Base-by-base conservation (phyloP, 2,888 invertebrate genomes). In the Slavum lentiscoides region DNA sequence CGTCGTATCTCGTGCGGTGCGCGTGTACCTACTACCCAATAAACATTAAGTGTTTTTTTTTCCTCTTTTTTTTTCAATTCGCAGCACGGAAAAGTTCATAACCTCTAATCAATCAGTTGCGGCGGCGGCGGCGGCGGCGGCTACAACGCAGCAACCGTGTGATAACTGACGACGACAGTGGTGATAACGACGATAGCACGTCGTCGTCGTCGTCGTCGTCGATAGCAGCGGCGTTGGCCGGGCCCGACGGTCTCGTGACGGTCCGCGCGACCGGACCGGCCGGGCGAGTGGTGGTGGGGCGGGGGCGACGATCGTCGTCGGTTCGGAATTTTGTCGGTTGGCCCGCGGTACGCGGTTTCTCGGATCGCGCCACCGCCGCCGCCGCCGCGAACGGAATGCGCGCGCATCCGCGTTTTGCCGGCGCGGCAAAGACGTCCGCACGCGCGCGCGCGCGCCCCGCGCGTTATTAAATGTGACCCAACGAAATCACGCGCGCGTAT, bases 71-170 rank as follows among this genome's bases (percentile, higher is more conserved):
- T 6, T 55, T 19, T 55, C 19, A 19, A 55, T 53, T 70, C 58
- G 19, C 58, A 39, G 21, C 21, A 37, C 66, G 30, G 55, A 70
- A 70, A 72, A 70, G 62, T 70, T 39, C 62, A 80, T 80, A 80
- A 80, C 80, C 80, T 80, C 70, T 80, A 80, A 80, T 80, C 70
- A 80, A 80, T 80, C 70, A 30, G 80, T 55, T 4, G 30, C n/a
- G n/a, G n/a, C n/a, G n/a, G n/a, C n/a, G 64, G 80, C 80, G 70
- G 70, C 30, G 30, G 30, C 30, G 23, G 23, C 30, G 21, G 39
- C 64, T 72, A 80, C 80, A 70, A 80, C 80, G 80, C 80, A 80
- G 61, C 80, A 70, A 70, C 55, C 39, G 64, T 80, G 80, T 80
- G 80, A 80, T 80, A 80, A 61, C 49, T 21, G 21, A 70, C 58